Percentiles rank a stretch among this genome's conserved stretches.
Evolutionary conservation across 30 jellyfish, hydroid and myxozoan species (phyloP).

Genomic region (Aurelia sp.): DNA sequence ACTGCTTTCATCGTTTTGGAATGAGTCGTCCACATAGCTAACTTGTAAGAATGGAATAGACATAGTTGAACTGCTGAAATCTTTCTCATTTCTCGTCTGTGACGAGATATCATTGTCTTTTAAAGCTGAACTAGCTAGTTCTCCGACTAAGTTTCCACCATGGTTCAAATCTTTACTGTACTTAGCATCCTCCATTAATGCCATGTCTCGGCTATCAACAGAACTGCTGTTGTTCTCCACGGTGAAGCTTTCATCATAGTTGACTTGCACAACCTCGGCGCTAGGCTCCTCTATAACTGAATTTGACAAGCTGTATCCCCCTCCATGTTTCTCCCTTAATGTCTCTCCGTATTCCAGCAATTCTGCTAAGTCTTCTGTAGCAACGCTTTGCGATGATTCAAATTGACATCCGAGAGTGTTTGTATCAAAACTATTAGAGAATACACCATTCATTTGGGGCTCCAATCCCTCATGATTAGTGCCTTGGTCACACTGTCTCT

Average conservation of each 20-base stretch:
- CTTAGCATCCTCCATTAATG: not conserved
- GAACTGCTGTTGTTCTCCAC: conserved; percentile 20
- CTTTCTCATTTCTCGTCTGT: not conserved
- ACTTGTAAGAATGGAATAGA: not conserved
- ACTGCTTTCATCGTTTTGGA: not conserved
- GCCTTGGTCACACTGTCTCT: not conserved
- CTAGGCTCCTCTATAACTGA: conserved; percentile 5
- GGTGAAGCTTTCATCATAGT: conserved; percentile 51
- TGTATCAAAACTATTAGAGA: not conserved
- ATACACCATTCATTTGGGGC: not conserved
- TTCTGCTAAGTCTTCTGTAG: conserved; percentile 48
- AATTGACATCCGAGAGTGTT: not conserved
- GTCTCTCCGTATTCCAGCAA: conserved; percentile 51
- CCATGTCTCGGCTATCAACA: conserved; percentile 2
- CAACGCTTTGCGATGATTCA: conserved; percentile 41
- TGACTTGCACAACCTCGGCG: not conserved
- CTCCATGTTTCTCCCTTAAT: conserved; percentile 5
- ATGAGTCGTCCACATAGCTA: not conserved
- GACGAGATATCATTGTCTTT: not conserved
- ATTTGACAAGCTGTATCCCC: not conserved
- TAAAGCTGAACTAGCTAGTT: not conserved
- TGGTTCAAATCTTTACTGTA: not conserved
- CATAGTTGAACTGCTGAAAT: not conserved
- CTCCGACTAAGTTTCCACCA: not conserved
- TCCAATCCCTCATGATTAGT: not conserved